These are phyloP conservation scores for Monopterus albus DNA, from an alignment of 2,113 vertebrate genomes.

Conservation along the genomic window DNA sequence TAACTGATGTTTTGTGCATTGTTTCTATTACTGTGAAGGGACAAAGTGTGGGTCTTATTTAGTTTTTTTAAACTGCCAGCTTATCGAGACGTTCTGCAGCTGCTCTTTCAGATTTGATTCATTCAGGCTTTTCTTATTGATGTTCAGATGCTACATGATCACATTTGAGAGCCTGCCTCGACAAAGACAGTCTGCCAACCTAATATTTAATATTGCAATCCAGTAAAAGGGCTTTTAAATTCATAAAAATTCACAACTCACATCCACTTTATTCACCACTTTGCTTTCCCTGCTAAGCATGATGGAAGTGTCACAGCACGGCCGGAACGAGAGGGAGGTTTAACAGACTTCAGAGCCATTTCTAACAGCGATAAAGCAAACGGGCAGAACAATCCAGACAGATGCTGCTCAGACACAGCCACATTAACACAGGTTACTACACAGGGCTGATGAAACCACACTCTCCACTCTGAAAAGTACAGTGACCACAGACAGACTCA, in stretches of 20 bases:
- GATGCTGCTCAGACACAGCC: not conserved
- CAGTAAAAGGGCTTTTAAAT: not conserved
- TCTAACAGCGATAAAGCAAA: not conserved
- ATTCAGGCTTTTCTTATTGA: not conserved
- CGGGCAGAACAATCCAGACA: not conserved
- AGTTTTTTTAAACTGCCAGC: not conserved
- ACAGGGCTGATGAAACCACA: not conserved
- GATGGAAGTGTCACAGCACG: not conserved
- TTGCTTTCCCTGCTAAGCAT: not conserved
- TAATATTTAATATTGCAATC: conserved; percentile 2
- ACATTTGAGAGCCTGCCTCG: not conserved
- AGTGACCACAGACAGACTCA: too few relatives aligned
- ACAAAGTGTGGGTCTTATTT: not conserved
- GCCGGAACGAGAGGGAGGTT: not conserved
- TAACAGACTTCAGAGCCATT: not conserved
- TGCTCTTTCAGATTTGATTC: not conserved
- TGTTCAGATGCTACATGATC: not conserved
- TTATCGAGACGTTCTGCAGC: not conserved
- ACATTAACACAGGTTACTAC: not conserved
- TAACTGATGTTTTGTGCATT: too few relatives aligned
- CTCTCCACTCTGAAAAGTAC: not conserved
- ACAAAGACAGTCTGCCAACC: not conserved
- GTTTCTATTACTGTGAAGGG: not conserved
- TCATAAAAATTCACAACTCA: conserved; percentile 4
- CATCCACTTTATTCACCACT: not conserved